Evolutionary conservation across 2,888 invertebrate genomes (phyloP).

Genomic region (Antheraea yamamai): DNA sequence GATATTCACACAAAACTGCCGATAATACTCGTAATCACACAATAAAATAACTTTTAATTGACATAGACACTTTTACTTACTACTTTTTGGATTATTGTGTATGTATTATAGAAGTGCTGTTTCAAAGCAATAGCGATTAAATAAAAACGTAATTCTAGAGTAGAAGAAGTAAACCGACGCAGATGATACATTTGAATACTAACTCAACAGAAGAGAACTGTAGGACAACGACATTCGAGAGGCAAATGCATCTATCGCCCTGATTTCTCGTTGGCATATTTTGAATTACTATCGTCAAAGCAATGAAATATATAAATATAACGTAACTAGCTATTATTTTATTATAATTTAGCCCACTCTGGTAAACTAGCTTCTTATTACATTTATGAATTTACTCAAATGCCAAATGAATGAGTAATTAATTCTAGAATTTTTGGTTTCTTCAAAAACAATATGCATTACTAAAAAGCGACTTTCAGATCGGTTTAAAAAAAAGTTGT

Average conservation of each 20-base stretch:
- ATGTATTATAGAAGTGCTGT: background rate
- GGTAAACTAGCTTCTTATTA: background rate
- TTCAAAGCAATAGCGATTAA: background rate
- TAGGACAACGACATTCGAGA: background rate
- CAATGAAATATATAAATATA: background rate
- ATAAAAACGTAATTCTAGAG: background rate
- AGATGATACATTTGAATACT: background rate
- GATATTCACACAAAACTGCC: background rate
- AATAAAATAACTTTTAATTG: background rate
- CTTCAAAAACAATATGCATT: background rate
- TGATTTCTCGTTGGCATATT: background rate
- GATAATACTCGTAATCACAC: background rate
- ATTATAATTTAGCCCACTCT: background rate
- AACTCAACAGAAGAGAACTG: too few relatives aligned
- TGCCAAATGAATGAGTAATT: background rate
- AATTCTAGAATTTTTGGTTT: background rate
- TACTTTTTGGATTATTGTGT: background rate
- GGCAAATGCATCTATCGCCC: background rate
- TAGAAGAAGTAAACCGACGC: background rate
- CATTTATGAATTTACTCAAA: background rate
- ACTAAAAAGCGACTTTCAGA: too few relatives aligned
- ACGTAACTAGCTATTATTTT: background rate
- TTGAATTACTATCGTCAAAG: background rate
- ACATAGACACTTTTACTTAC: background rate
- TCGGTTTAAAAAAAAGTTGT: background rate